Evolutionary conservation across 2,888 invertebrate species (phyloP).

Genomic region (Salticus scenicus): DNA sequence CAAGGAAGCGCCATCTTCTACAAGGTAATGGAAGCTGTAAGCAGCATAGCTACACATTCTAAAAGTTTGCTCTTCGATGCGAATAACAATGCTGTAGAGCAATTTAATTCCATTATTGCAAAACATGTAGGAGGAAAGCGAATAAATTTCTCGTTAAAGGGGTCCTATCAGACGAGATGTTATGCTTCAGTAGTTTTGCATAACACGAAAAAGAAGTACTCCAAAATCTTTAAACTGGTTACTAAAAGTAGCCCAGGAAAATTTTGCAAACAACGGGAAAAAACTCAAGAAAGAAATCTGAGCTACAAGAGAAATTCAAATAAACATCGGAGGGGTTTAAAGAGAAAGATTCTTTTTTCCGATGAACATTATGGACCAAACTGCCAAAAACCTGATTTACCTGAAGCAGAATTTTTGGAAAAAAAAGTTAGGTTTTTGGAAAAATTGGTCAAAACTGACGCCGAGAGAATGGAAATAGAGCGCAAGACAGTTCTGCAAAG

Average conservation of each 20-base stretch:
- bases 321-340: neutral
- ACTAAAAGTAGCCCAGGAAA: neutral
- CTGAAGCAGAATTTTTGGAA: neutral
- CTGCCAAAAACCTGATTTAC: neutral
- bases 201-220: neutral
- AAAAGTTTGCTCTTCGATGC: neutral
- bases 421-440: neutral
- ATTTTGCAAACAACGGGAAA: neutral
- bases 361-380: neutral
- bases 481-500: neutral
- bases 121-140: conserved; percentile 20
- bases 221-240: neutral
- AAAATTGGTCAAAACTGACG: neutral
- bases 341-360: neutral
- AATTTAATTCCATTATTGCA: conserved; percentile 2
- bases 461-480: neutral
- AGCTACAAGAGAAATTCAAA: neutral
- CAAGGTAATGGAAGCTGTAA: neutral
- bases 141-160: neutral
- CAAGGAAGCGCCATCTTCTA: neutral
- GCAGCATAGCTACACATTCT: neutral
- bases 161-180: conserved; percentile 10
- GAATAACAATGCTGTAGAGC: conserved; percentile 27
- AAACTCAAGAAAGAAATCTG: neutral
- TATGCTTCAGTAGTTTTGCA: neutral